Evolutionary conservation across 2,113 vertebrate species (phyloP), one percentile per base, ranked within the genome.

Genomic region (Neopipo cinnamomea): DNA sequence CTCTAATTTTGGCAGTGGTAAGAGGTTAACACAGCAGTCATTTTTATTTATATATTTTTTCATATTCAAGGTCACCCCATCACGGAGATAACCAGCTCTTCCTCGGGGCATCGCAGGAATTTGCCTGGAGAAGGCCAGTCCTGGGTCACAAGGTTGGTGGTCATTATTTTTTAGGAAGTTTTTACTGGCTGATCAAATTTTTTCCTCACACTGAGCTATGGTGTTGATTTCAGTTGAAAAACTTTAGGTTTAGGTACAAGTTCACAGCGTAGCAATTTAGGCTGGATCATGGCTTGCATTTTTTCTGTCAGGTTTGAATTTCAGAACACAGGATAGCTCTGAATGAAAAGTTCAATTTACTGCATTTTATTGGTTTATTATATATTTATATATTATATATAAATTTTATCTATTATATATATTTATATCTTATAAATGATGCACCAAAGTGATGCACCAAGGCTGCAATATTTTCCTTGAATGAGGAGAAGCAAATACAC

Each of bases 231-330:
- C 14, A 56, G 8, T 39, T 55, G 3, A 33, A 53, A 59, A 35
- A 0, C 22, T 61, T 9, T 8, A 35, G 8, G 56, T 27, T 56
- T 25, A 22, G 39, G 31, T 41, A 6, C 28, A 5, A 22, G 13
- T 35, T 56, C 30, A 10, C 24, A 65, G 33, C 2, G 0, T 0
- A 12, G 8, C 12, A 2, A n/a, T 61, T 78, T 8, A 9, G 8
- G 49, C 28, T 35, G 22, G 0, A 0, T 28, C 12, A 2, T 4
- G 14, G 28, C 55, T 59, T 88, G 50, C 8, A 2, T 49, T 62
- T 50, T 66, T 42, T 47, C 35, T 47, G 27, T 44, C 22, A 24
- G 22, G n/a, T 31, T 25, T 35, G 63, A 11, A 25, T 61, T 79
- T n/a, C n/a, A 65, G 80, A 14, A 24, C 68, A 33, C 21, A 27